phyloP scores from a whole-genome alignment of 2,113 vertebrate genomes.

The Brienomyrus brachyistius region DNA sequence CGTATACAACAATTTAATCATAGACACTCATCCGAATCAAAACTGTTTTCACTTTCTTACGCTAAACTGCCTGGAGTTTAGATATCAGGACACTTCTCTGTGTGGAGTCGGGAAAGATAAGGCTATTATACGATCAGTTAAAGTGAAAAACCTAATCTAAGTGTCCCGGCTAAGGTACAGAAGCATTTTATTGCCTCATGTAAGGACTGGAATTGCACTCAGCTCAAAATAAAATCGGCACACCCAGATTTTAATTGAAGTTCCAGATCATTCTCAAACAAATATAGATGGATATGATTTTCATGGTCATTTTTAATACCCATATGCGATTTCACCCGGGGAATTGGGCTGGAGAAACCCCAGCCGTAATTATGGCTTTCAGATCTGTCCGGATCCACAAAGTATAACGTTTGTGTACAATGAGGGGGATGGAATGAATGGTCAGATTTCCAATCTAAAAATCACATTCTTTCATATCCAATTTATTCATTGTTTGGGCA shows the following conservation, averaged over 20 bases:
- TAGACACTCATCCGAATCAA: background rate
- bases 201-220: constrained; percentile 53
- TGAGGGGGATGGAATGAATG: constrained; percentile 31
- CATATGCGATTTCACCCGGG: constrained; percentile 47
- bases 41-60: background rate
- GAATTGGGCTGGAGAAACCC: constrained; percentile 39
- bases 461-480: constrained; percentile 43
- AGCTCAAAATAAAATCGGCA: constrained; percentile 57
- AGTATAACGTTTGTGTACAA: constrained; percentile 41
- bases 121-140: background rate
- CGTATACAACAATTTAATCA: background rate
- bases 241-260: constrained; percentile 58
- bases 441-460: constrained; percentile 32
- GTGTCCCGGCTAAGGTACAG: constrained; percentile 38
- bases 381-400: constrained; percentile 43
- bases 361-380: constrained; percentile 48
- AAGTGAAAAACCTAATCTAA: constrained; percentile 49
- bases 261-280: constrained; percentile 56
- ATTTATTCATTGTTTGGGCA: constrained; percentile 51
- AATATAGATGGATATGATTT: constrained; percentile 61
- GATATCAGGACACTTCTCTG: background rate
- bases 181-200: constrained; percentile 43
- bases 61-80: background rate
- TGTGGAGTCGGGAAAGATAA: constrained; percentile 13
- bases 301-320: constrained; percentile 63